Conservation (phyloP, 2,797 vertebrate species). For the Chromis chromis region DNA sequence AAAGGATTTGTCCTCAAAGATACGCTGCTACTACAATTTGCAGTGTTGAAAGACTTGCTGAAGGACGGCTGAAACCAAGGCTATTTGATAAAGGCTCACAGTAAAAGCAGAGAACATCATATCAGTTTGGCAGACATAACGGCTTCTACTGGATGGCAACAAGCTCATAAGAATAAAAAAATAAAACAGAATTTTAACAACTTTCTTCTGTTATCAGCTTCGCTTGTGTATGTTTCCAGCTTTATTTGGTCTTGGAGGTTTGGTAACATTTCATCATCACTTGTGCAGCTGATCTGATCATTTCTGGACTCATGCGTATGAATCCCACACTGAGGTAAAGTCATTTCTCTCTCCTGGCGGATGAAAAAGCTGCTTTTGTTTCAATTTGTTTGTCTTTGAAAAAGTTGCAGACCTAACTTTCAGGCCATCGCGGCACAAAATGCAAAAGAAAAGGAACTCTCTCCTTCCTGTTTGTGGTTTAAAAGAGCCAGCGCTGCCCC, state of each 20-base stretch:
- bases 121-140: not conserved
- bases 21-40: not conserved
- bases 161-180: not conserved
- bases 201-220: not conserved
- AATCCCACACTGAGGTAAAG: conserved; percentile 37
- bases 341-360: conserved; percentile 25
- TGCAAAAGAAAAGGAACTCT: conserved; percentile 9
- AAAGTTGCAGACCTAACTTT: conserved; percentile 9
- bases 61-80: conserved; percentile 15
- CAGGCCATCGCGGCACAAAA: conserved; percentile 1
- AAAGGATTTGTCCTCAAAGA: conserved; percentile 15
- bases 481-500: conserved; percentile 54
- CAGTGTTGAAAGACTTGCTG: conserved; percentile 14
- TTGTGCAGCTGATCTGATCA: conserved; percentile 39
- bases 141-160: not conserved
- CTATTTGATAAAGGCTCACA: conserved; percentile 18
- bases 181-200: not conserved
- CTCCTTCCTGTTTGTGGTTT: conserved; percentile 61
- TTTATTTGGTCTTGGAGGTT: not conserved
- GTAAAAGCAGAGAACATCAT: not conserved
- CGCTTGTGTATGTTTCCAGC: not conserved
- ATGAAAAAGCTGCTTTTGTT: conserved; percentile 30
- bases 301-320: conserved; percentile 25
- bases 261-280: conserved; percentile 26
- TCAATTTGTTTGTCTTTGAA: conserved; percentile 23